These are phyloP conservation scores for Erpetoichthys calabaricus DNA, from an alignment of 2,797 vertebrate species.

Conservation along the genomic window DNA sequence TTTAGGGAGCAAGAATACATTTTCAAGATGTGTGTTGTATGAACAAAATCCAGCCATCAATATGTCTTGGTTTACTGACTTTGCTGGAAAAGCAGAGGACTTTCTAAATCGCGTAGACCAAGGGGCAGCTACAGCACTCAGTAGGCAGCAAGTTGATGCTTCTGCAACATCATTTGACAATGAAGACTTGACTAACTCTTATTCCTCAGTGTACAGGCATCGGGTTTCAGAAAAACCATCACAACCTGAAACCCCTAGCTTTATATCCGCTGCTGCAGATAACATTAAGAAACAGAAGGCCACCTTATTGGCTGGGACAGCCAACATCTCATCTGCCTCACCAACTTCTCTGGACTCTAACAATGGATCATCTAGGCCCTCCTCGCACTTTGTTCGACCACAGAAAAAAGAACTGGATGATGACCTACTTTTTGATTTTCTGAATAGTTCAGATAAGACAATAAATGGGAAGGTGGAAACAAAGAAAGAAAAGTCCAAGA, in stretches of 20 bases:
- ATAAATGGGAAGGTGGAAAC: slow-evolving; percentile 55
- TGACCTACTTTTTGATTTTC: slow-evolving; percentile 88
- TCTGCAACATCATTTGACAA: slow-evolving; percentile 28
- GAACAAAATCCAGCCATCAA: slow-evolving; percentile 10
- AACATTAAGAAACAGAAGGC: slow-evolving; percentile 73
- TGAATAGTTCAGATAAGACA: slow-evolving; percentile 84
- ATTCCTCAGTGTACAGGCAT: slow-evolving; percentile 25
- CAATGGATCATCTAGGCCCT: slow-evolving; percentile 37
- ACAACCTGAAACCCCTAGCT: slow-evolving; percentile 38
- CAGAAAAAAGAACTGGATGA: slow-evolving; percentile 80
- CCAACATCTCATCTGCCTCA: slow-evolving; percentile 39
- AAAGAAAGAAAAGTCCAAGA: slow-evolving; percentile 54
- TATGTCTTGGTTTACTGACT: slow-evolving; percentile 90
- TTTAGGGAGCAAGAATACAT: no score
- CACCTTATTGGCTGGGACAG: slow-evolving; percentile 57
- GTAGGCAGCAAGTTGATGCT: slow-evolving; percentile 28
- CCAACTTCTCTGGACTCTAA: slow-evolving; percentile 25
- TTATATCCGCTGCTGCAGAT: slow-evolving; percentile 68
- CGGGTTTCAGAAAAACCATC: slow-evolving; percentile 27
- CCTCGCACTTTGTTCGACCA: slow-evolving; percentile 74
- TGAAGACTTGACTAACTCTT: slow-evolving; percentile 34
- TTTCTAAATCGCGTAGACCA: slow-evolving; percentile 91
- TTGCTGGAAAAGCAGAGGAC: slow-evolving; percentile 87
- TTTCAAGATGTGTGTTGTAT: no score
- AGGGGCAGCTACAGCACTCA: slow-evolving; percentile 81